phyloP scores from a whole-genome alignment of 2,113 vertebrate genomes.

The Naja naja region DNA sequence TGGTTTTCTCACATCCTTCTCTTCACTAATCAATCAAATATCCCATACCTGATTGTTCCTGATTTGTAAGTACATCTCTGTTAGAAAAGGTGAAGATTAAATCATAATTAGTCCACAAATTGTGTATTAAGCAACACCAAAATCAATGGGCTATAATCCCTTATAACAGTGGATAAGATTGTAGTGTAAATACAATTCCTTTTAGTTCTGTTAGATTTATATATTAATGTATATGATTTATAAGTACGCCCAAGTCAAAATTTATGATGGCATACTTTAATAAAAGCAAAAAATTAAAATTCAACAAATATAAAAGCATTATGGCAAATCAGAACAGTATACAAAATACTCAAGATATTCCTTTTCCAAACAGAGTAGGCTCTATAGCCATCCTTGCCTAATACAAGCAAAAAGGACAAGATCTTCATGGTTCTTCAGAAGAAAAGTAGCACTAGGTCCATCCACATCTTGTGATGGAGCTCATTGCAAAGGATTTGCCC shows the following conservation, averaged over 20 bases:
- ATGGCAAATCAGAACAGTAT: background rate
- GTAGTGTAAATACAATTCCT: too few species aligned
- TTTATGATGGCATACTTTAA: background rate
- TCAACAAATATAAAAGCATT: background rate
- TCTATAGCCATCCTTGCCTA: background rate
- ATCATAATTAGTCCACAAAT: background rate
- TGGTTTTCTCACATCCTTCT: slow-evolving; percentile 3
- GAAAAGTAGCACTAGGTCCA: background rate
- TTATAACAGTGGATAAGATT: background rate
- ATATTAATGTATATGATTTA: background rate
- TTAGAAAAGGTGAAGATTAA: slow-evolving; percentile 8
- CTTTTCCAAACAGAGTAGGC: background rate
- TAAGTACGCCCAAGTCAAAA: background rate
- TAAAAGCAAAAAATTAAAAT: background rate
- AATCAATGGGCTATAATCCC: background rate
- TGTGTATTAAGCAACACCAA: background rate
- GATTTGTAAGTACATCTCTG: slow-evolving; percentile 21
- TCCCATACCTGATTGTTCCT: background rate
- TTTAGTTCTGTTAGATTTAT: background rate
- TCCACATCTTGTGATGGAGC: background rate
- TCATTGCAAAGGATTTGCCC: background rate
- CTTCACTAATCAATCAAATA: slow-evolving; percentile 27
- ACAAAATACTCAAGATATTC: background rate
- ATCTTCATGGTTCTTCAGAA: background rate
- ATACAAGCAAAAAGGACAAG: background rate